phyloP scores from a whole-genome alignment of 35 echinoderm and acorn worm genomes.

The Hemicentrotus pulcherrimus region DNA sequence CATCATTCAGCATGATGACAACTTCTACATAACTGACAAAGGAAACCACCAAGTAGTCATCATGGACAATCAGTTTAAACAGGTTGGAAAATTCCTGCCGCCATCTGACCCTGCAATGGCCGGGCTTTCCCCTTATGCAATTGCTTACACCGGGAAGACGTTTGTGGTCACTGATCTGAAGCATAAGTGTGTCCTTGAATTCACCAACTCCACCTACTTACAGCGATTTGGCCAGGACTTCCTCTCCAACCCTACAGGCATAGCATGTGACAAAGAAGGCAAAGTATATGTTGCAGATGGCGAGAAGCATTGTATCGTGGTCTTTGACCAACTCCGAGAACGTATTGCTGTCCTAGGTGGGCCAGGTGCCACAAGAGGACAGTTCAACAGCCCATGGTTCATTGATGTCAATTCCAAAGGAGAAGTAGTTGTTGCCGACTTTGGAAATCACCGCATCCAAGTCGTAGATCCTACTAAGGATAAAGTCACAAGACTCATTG shows the following conservation, averaged over 20 bases:
- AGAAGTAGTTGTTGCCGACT: constrained; percentile 63
- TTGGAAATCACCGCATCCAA: constrained; percentile 58
- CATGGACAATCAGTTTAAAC: constrained; percentile 36
- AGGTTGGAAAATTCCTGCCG: neutral
- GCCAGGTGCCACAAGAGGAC: constrained; percentile 51
- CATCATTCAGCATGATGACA: constrained; percentile 35
- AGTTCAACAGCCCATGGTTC: constrained; percentile 62
- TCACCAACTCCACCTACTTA: constrained; percentile 40
- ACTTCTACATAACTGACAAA: constrained; percentile 29
- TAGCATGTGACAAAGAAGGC: constrained; percentile 55
- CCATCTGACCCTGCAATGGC: neutral
- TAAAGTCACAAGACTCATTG: constrained; percentile 43
- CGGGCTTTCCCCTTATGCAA: constrained; percentile 50
- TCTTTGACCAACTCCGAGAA: constrained; percentile 49
- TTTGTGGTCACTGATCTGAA: constrained; percentile 66
- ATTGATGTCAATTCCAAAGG: constrained; percentile 58
- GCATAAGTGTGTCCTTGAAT: constrained; percentile 57
- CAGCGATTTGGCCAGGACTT: constrained; percentile 48
- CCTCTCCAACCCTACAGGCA: constrained; percentile 57
- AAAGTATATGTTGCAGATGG: constrained; percentile 70
- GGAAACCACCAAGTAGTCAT: constrained; percentile 23
- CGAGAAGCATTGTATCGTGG: constrained; percentile 55
- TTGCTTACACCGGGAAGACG: constrained; percentile 56
- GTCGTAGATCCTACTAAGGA: constrained; percentile 54
- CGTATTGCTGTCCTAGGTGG: constrained; percentile 25